Base-by-base conservation (phyloP, 2,797 vertebrate species). In the Oophaga sylvatica region DNA sequence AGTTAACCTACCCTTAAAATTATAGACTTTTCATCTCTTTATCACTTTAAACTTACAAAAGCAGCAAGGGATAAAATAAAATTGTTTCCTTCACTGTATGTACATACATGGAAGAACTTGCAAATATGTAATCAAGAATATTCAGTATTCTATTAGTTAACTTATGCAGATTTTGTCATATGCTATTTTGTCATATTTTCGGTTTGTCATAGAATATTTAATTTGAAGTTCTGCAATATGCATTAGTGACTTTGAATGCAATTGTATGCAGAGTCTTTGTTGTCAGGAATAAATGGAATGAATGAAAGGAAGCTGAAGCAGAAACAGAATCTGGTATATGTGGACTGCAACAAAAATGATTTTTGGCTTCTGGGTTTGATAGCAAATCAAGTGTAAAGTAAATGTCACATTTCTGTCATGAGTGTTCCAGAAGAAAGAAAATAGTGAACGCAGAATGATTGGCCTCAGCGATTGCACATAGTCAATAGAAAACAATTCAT, bases 341-440 rank as follows among this genome's bases (percentile, higher is more conserved):
- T 26, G 60, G 35, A 48, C 9, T 48, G 57, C 56, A 19, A 73
- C 65, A 86, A 77, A 78, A 83, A 83, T 67, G 15, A 88, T 84
- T 84, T 80, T 7, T 71, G 70, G 67, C 26, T 70, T 87, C 81
- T 79, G 76, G 60, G 26, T 75, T 70, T 88, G 87, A 85, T 88
- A 81, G 68, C 57, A 88, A 88, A 78, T 89, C 83, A 89, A 81
- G 79, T 89, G 83, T 89, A 88, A 85, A 81, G 83, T 78, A 84
- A 89, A 89, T 89, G 87, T 89, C 83, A 85, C 48, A 89, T 89
- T 89, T 86, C 83, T 86, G 87, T 86, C 83, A 85, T 86, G 87
- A 81, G 85, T 81, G 87, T 88, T 85, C 87, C 78, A 88, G 77
- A 81, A 85, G 87, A 88, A 63, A 11, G 67, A 84, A 88, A 84